These are phyloP conservation scores for Andrena bucephala DNA, from an alignment of 2,888 invertebrate genomes.

Conservation along the genomic window DNA sequence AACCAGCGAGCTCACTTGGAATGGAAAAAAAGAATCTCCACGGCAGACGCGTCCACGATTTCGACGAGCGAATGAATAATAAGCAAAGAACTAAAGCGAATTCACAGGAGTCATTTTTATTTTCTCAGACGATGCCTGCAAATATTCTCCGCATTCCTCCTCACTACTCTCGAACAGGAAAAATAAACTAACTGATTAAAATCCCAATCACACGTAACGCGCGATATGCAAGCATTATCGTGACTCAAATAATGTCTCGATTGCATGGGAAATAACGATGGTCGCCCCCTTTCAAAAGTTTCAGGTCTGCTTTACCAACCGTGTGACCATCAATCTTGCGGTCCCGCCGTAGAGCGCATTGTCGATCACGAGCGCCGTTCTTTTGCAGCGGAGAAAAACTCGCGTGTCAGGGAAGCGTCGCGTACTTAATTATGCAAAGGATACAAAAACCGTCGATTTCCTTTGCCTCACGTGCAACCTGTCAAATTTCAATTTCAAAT, in stretches of 20 bases:
- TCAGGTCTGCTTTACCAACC: not conserved
- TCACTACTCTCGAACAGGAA: not conserved
- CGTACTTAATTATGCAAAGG: conserved; percentile 30
- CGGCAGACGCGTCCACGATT: not conserved
- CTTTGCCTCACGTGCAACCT: not conserved
- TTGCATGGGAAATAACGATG: not conserved
- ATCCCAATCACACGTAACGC: not conserved
- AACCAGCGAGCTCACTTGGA: not conserved
- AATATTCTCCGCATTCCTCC: not conserved
- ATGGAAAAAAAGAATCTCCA: not conserved
- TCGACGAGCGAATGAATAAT: not conserved
- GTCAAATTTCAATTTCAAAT: conserved; percentile 5
- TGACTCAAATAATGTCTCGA: not conserved
- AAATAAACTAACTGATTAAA: not conserved
- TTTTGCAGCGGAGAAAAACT: not conserved
- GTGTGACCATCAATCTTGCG: not conserved
- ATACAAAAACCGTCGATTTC: not conserved
- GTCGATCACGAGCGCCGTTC: not conserved
- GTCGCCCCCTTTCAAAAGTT: not conserved
- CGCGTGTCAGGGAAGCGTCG: not conserved
- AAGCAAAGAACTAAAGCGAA: not conserved
- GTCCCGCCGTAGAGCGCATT: not conserved
- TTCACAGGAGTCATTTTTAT: not conserved
- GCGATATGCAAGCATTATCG: not conserved
- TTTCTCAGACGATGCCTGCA: not conserved